A percentile compares a stretch with the other conserved stretches of the same genome.
phyloP scores from a whole-genome alignment of 2,888 invertebrate species.

The Zhuqinia jingwanae region DNA sequence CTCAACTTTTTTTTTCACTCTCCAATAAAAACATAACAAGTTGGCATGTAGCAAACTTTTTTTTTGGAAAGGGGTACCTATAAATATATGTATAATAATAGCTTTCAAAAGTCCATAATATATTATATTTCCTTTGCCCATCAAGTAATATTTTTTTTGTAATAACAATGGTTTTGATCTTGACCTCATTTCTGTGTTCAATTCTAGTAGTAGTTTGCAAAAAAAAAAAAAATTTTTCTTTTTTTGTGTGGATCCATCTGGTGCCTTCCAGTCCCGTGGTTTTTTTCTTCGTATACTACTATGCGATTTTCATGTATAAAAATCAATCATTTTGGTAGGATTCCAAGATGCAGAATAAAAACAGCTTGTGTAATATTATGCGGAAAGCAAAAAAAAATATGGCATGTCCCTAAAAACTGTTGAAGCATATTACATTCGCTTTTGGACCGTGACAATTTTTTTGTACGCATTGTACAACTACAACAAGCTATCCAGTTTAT shows the following conservation, averaged over 20 bases:
- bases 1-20: no score
- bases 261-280: slow-evolving; percentile 24
- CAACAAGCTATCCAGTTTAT: no score
- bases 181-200: slow-evolving; percentile 47
- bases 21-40: background rate
- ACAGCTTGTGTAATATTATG: background rate
- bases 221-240: slow-evolving; percentile 19
- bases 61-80: background rate
- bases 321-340: slow-evolving; percentile 30
- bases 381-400: background rate
- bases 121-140: no score
- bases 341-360: slow-evolving; percentile 38
- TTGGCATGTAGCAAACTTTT: slow-evolving; percentile 22
- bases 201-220: background rate
- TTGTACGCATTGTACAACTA: no score
- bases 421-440: background rate
- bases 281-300: no score
- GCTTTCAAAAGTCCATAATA: slow-evolving; percentile 20
- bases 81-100: slow-evolving; percentile 13
- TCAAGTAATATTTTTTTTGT: slow-evolving; percentile 32
- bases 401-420: background rate
- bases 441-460: no score
- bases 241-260: slow-evolving; percentile 14
- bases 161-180: slow-evolving; percentile 40
- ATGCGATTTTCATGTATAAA: slow-evolving; percentile 5